A percentile compares a stretch with the other conserved stretches of the same genome.
phyloP scores from a whole-genome alignment of 2,888 invertebrate genomes.

The Rhyacophila evoluta region DNA sequence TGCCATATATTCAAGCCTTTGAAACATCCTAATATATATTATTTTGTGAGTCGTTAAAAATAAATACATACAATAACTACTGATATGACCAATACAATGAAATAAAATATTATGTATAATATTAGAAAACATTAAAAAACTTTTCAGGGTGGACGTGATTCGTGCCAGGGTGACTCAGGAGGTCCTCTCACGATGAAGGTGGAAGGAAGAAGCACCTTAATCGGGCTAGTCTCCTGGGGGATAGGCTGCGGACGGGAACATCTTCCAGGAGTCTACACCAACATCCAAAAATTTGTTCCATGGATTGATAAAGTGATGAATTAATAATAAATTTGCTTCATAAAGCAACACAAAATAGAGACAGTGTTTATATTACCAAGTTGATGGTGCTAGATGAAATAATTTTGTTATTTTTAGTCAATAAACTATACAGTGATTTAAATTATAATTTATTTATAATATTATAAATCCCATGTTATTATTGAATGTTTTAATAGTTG shows the following conservation, averaged over 20 bases:
- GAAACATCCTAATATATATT: too few species aligned
- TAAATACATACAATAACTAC: too few species aligned
- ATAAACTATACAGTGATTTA: neutral
- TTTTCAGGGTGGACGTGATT: slow-evolving; percentile 80
- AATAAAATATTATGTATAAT: too few species aligned
- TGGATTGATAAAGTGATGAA: slow-evolving; percentile 88
- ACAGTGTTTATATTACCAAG: neutral
- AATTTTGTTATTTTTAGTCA: neutral
- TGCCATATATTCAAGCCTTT: too few species aligned
- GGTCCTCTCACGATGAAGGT: slow-evolving; percentile 89
- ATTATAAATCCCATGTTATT: too few species aligned
- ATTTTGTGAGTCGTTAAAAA: too few species aligned
- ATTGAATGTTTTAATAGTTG: too few species aligned
- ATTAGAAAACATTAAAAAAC: too few species aligned
- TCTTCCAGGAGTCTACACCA: slow-evolving; percentile 91
- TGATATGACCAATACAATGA: too few species aligned
- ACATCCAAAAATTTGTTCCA: slow-evolving; percentile 92
- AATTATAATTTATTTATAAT: neutral
- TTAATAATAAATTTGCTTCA: slow-evolving; percentile 8
- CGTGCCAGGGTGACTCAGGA: slow-evolving; percentile 85
- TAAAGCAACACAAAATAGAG: neutral
- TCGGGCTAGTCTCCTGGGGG: slow-evolving; percentile 92
- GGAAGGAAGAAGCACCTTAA: slow-evolving; percentile 87
- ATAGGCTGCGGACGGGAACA: slow-evolving; percentile 93
- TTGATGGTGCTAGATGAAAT: neutral